Base-by-base conservation (phyloP, 2,113 vertebrate genomes). In the Brachypteracias leptosomus region DNA sequence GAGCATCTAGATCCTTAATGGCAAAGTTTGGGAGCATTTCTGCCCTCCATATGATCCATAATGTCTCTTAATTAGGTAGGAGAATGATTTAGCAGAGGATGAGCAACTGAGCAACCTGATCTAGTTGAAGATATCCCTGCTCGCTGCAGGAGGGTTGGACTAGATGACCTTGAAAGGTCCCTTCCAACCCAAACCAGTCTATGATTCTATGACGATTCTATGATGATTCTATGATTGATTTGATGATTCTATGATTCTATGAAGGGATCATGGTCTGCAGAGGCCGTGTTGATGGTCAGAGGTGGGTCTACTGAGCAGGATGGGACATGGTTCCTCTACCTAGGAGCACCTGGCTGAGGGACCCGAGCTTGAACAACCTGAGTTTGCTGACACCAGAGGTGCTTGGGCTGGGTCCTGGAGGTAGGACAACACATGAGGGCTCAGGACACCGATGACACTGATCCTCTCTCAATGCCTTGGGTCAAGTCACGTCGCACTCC, bases 401-500 rank as follows among this genome's bases (percentile, higher is more conserved):
- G 12, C 20, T 62, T 26, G 6, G 25, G 22, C 14, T 11, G 11
- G 35, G 25, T n/a, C 29, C 31, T 76, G 25, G 10, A 28, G n/a
- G 13, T 11, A 62, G 36, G 51, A 36, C 26, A 52, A 57, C 24
- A n/a, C 42, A 55, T 0, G 1, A 52, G 16, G 35, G 38, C 47
- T 78, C 47, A 71, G 66, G 55, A 71, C 31, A 51, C 25, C 0
- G 7, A 2, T 13, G 33, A 18, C 35, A 36, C 11, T 13, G 24
- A 35, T 31, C 16, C 3, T 65, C 14, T 79, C 36, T 49, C 24
- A 26, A 5, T 63, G 49, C 4, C 42, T 18, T 33, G 8, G 15
- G 10, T 76, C 72, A 57, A 70, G 36, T 31, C 42, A 20, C 0
- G 0, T 49, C 22, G 52, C 0, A 0, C 46, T 42, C 28, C 26